Evolutionary conservation across 2,797 vertebrate species (phyloP).

Genomic region (Hypotaenidia okinawae): DNA sequence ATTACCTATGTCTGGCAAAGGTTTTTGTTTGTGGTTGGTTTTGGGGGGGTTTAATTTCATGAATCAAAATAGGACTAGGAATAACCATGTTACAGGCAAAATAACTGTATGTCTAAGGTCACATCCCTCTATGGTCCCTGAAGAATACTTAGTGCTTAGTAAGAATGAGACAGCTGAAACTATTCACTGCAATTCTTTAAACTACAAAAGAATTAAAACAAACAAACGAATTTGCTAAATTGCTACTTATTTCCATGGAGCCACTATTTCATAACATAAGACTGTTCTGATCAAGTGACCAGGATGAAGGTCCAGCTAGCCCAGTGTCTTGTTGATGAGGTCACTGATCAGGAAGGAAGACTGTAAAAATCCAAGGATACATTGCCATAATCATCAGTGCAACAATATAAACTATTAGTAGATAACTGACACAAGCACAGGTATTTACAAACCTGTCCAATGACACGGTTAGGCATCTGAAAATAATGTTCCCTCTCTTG

Average conservation of each 20-base stretch:
- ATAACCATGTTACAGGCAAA: not conserved
- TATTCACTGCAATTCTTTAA: not conserved
- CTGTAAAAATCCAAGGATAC: not conserved
- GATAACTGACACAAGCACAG: not conserved
- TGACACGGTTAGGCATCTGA: not conserved
- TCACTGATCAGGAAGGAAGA: not conserved
- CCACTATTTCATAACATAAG: not conserved
- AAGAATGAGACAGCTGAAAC: not conserved
- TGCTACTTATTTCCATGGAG: not conserved
- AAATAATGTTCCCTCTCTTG: not conserved
- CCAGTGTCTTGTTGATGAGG: not conserved
- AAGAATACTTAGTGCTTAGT: not conserved
- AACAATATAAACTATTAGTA: not conserved
- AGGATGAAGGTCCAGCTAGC: not conserved
- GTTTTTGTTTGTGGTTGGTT: too few relatives aligned
- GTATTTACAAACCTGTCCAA: not conserved
- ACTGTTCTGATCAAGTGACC: not conserved
- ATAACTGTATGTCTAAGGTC: not conserved
- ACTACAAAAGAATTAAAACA: not conserved
- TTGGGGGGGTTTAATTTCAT: not conserved
- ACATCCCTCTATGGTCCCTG: not conserved
- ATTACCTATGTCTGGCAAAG: not conserved
- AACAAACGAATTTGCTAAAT: not conserved
- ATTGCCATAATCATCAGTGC: not conserved
- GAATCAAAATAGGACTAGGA: not conserved